A percentile compares a stretch with the other conserved stretches of the same genome.
Conservation (phyloP, 2,113 vertebrate genomes). For the Guaruba guarouba region DNA sequence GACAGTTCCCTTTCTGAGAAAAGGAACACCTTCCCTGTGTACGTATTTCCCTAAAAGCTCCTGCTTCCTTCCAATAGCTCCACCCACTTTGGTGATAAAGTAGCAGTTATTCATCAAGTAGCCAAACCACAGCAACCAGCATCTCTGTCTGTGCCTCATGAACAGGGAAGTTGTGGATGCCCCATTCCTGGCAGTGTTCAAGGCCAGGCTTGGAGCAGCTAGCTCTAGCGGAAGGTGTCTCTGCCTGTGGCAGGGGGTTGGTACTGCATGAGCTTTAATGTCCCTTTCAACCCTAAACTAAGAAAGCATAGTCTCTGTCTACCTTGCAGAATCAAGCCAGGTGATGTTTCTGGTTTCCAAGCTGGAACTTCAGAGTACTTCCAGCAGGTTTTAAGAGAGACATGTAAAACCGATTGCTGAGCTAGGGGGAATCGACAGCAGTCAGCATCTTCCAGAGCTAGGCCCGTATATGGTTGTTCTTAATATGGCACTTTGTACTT, state of each 20-base stretch:
- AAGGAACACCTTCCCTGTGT: not conserved
- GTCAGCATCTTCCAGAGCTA: not conserved
- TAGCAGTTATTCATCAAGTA: not conserved
- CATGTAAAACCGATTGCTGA: not conserved
- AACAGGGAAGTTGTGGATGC: not conserved
- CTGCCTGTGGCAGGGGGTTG: not conserved
- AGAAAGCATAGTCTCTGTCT: not conserved
- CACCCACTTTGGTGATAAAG: not conserved
- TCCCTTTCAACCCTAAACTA: not conserved
- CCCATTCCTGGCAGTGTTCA: not conserved
- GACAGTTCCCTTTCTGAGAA: not conserved
- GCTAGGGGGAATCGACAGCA: not conserved
- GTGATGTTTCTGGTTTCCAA: not conserved
- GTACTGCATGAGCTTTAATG: not conserved
- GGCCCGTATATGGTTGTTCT: conserved; percentile 59
- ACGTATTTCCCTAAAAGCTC: not conserved
- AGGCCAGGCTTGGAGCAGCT: not conserved
- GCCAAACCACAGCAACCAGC: not conserved
- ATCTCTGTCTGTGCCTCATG: not conserved
- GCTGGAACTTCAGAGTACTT: not conserved
- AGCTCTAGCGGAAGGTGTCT: not conserved
- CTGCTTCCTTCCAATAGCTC: not conserved
- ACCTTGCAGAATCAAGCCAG: not conserved
- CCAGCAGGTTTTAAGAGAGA: not conserved
- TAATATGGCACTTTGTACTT: conserved; percentile 53